Percentiles rank a stretch among this genome's conserved stretches.
These are phyloP conservation scores for Nephrotoma guestfalica DNA, from an alignment of 2,888 invertebrate genomes.

Conservation along the genomic window DNA sequence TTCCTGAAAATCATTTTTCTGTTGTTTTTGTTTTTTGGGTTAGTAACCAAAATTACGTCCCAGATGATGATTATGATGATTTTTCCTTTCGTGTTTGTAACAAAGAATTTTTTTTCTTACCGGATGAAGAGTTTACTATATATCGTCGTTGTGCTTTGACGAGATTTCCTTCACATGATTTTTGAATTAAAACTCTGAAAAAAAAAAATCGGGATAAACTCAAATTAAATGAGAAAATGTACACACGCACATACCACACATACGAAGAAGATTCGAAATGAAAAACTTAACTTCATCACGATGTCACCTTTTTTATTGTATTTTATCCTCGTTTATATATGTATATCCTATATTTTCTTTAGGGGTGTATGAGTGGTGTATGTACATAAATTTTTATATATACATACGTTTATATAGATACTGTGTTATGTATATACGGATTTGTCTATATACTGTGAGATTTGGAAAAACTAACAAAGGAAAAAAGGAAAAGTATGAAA, in stretches of 20 bases:
- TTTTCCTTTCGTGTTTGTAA: neutral
- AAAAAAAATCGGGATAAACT: neutral
- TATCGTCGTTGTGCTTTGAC: neutral
- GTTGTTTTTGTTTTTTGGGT: neutral
- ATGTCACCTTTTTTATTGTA: constrained; percentile 3
- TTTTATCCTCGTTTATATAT: neutral
- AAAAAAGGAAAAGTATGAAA: neutral
- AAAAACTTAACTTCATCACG: constrained; percentile 2
- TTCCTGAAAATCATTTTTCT: neutral
- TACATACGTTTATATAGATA: neutral
- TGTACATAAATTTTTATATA: neutral
- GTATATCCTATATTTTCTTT: neutral
- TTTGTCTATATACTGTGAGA: neutral
- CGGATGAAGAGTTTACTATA: too few species aligned
- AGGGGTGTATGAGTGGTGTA: neutral
- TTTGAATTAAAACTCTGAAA: neutral
- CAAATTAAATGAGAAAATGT: neutral
- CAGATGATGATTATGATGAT: neutral
- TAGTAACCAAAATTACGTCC: neutral
- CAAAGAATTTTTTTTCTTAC: neutral
- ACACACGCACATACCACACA: neutral
- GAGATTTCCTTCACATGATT: neutral
- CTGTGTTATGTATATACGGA: neutral
- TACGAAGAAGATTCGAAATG: neutral
- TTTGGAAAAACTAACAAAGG: neutral